Evolutionary conservation across 2,113 vertebrate genomes (phyloP).

Genomic region (Talpa occidentalis): DNA sequence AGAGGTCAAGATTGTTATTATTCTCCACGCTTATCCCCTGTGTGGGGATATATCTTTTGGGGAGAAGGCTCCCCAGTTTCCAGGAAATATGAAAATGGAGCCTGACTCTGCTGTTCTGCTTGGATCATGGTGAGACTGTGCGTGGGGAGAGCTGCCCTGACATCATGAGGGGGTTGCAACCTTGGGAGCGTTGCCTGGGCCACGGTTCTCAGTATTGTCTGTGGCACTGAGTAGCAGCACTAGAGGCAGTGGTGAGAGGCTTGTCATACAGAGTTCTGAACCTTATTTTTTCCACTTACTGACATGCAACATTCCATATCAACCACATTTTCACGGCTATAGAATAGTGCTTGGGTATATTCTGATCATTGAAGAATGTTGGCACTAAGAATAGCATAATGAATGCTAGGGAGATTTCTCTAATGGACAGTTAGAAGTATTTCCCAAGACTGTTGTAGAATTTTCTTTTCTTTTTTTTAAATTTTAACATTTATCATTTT

Average conservation of each 20-base stretch:
- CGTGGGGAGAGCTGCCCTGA: not conserved
- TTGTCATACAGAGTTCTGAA: not conserved
- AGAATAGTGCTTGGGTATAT: not conserved
- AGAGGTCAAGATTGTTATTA: constrained; percentile 5
- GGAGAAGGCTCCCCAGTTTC: not conserved
- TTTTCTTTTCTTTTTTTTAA: too few relatives aligned
- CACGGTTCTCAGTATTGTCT: not conserved
- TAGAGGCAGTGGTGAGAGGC: not conserved
- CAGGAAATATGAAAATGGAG: not conserved
- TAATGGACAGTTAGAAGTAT: not conserved
- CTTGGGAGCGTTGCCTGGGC: not conserved
- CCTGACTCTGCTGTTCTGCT: not conserved
- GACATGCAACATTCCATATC: not conserved
- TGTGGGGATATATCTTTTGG: rapidly evolving
- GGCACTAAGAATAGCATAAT: not conserved
- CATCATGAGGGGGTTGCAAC: not conserved
- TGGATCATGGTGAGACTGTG: not conserved
- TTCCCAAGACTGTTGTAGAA: not conserved
- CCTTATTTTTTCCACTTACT: not conserved
- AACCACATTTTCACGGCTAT: not conserved
- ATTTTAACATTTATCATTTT: too few relatives aligned
- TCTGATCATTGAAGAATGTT: not conserved
- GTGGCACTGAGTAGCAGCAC: not conserved
- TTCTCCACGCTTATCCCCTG: not conserved
- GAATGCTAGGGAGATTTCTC: not conserved